phyloP scores from a whole-genome alignment of 2,888 invertebrate species.

The Morpho achilles region DNA sequence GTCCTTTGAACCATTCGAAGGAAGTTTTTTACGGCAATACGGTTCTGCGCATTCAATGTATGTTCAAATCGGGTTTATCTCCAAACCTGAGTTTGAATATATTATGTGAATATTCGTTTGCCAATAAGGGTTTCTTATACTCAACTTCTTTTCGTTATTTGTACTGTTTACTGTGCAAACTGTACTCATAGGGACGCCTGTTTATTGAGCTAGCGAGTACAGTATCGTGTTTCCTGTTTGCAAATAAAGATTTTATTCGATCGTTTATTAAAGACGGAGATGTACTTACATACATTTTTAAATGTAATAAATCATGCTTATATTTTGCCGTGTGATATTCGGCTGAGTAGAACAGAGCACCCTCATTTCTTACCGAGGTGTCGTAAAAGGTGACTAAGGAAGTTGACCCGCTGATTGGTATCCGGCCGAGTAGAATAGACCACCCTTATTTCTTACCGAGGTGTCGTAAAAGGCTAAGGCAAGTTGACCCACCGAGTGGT shows the following conservation, averaged over 20 bases:
- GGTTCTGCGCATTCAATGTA: slow-evolving; percentile 17
- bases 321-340: too few relatives aligned
- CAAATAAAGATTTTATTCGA: not conserved
- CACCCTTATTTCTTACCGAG: too few relatives aligned
- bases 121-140: slow-evolving; percentile 46
- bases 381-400: too few relatives aligned
- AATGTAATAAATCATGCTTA: too few relatives aligned
- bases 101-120: slow-evolving; percentile 39
- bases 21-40: slow-evolving; percentile 6
- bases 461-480: too few relatives aligned
- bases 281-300: not conserved
- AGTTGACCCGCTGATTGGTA: too few relatives aligned
- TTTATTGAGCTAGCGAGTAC: slow-evolving; percentile 3
- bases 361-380: too few relatives aligned
- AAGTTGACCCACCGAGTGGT: too few relatives aligned
- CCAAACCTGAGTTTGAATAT: slow-evolving; percentile 6
- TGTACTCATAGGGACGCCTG: slow-evolving; percentile 47
- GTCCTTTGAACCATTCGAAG: slow-evolving; percentile 17
- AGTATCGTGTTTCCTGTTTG: slow-evolving; percentile 2
- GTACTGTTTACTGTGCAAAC: slow-evolving; percentile 55
- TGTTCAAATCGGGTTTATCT: slow-evolving; percentile 1
- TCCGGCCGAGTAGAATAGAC: too few relatives aligned
- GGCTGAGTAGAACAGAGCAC: too few relatives aligned
- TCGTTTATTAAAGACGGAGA: too few relatives aligned
- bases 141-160: slow-evolving; percentile 41